These are phyloP conservation scores for Clitarchus hookeri DNA, from an alignment of 2,888 invertebrate species.

Conservation along the genomic window DNA sequence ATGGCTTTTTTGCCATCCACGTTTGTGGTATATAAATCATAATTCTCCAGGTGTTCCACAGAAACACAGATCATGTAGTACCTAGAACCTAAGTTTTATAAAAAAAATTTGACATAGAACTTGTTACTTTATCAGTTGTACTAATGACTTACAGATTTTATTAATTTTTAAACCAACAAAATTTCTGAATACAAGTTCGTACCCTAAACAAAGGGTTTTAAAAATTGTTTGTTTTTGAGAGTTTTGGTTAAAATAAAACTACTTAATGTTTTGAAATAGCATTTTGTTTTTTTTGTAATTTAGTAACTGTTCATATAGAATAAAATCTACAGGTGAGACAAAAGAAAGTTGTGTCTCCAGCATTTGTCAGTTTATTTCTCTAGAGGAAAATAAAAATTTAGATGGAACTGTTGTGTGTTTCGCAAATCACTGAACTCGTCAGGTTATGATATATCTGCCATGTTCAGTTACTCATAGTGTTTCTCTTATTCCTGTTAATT, in stretches of 20 bases:
- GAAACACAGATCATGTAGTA: background rate
- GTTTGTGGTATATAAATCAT: background rate
- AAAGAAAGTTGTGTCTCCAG: no score
- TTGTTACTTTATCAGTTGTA: background rate
- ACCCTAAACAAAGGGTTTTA: background rate
- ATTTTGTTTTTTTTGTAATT: background rate
- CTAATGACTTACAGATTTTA: background rate
- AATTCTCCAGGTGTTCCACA: no score
- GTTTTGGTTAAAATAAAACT: constrained; percentile 8
- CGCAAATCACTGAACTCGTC: no score
- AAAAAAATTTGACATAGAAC: background rate
- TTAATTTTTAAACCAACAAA: background rate
- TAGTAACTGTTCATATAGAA: no score
- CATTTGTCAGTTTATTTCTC: no score
- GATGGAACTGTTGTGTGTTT: no score
- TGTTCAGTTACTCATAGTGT: no score
- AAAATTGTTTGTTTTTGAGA: background rate
- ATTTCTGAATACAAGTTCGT: background rate
- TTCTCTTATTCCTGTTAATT: no score
- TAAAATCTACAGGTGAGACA: no score
- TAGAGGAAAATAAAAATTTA: no score
- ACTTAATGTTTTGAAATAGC: background rate
- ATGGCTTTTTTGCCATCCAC: background rate
- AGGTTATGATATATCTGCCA: no score
- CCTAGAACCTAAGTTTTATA: background rate